A percentile compares a stretch with the other conserved stretches of the same genome.
Evolutionary conservation across 2,888 invertebrate species (phyloP).

Genomic region (Bellardia pandia): DNA sequence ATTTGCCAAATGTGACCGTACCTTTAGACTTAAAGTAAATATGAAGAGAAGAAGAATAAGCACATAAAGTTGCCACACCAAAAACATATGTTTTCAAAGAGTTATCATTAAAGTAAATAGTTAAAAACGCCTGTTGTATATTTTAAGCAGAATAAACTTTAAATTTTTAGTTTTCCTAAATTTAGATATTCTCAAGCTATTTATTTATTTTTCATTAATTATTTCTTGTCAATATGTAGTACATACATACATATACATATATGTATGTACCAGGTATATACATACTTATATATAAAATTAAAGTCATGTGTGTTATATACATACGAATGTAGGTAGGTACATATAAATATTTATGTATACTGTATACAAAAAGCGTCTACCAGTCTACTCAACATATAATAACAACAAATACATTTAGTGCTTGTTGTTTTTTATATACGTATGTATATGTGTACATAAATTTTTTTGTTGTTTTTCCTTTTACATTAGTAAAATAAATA

Average conservation of each 20-base stretch:
- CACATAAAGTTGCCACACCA: no score
- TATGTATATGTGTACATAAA: neutral
- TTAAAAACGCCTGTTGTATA: no score
- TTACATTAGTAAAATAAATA: slow-evolving; percentile 3
- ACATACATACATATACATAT: neutral
- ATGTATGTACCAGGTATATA: neutral
- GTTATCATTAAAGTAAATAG: no score
- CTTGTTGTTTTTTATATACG: neutral
- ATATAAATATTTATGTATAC: neutral
- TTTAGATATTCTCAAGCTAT: no score
- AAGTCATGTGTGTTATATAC: neutral
- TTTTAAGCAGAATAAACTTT: no score
- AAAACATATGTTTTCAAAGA: no score
- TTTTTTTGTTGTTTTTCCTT: neutral
- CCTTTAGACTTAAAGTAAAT: no score
- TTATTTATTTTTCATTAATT: no score
- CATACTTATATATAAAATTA: neutral
- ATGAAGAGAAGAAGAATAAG: no score
- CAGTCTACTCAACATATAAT: slow-evolving; percentile 16
- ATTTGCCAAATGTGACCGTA: no score
- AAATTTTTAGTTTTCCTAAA: no score
- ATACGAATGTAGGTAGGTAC: neutral
- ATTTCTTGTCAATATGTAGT: neutral
- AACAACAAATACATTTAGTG: slow-evolving; percentile 15
- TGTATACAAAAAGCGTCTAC: slow-evolving; percentile 11